A percentile compares a stretch with the other conserved stretches of the same genome.
phyloP scores from a whole-genome alignment of 2,888 invertebrate species.

The Cactoblastis cactorum region DNA sequence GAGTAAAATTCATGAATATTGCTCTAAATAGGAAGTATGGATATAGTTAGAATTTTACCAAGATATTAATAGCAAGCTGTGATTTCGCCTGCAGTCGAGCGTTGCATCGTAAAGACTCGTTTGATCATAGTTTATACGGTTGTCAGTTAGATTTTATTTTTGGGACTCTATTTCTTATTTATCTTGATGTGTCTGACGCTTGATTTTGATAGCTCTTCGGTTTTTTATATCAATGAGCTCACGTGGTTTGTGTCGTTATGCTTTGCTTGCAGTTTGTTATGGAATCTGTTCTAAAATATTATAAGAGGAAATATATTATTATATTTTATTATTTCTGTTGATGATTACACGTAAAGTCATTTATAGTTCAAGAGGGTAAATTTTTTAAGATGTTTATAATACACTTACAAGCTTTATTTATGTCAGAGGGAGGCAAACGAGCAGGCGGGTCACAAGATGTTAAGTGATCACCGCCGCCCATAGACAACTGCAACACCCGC shows the following conservation, averaged over 20 bases:
- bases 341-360: no score
- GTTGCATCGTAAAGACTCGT: neutral
- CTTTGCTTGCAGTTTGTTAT: neutral
- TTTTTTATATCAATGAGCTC: neutral
- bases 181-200: constrained; percentile 28
- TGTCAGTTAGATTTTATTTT: constrained; percentile 13
- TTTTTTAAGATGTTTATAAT: no score
- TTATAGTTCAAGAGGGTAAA: no score
- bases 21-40: no score
- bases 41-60: no score
- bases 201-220: constrained; percentile 11
- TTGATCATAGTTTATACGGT: constrained; percentile 13
- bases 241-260: neutral
- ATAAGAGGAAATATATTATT: no score
- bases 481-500: no score
- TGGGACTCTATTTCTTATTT: constrained; percentile 20
- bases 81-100: constrained; percentile 8
- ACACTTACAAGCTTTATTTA: no score
- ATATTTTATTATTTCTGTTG: neutral
- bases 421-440: no score
- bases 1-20: no score
- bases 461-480: no score
- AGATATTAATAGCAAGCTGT: constrained; percentile 9
- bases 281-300: neutral
- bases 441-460: no score